Evolutionary conservation across 2,797 vertebrate species (phyloP), one percentile per base, ranked within the genome.

Genomic region (Gallinago stenura): DNA sequence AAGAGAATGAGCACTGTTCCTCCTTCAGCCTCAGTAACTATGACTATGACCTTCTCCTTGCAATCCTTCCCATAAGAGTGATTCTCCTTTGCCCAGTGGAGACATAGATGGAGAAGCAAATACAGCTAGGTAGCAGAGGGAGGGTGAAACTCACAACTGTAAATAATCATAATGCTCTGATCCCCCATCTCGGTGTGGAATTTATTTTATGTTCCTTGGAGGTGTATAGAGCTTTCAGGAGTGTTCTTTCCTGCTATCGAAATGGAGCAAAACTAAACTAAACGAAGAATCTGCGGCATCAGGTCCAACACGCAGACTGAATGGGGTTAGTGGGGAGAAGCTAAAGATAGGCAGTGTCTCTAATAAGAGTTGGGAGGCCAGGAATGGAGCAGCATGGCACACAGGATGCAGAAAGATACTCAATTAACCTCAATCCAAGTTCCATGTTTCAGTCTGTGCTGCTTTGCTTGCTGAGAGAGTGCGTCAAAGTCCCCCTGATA

Each of bases 381-480:
- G 91, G n/a, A 93, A 83, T 17, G 61, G 72, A 96, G 72, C 53
- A 71, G 72, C n/a, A 37, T 50, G 56, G 81, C 78, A 80, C 81
- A 85, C 41, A 89, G 87, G 71, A 89, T 68, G 33, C 68, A 73
- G 81, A 68, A 94, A 84, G 60, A 65, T 75, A 89, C 60, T 87
- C 88, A 90, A 43, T 96, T 96, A 95, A 89, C 90, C 86, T 93
- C 90, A 90, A 87, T 73, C 88, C 83, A 92, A 61, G 80, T 85
- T 90, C 86, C 68, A 8, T 26, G 57, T 89, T 91, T 80, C 78
- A 65, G 33, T 56, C 57, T 72, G 39, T 87, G 72, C 46, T 69
- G 66, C 28, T 92, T 73, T 94, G 78, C 64, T 87, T 83, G 54
- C 46, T 95, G 68, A 93, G 62, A 64, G 62, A 43, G 39, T 84